Evolutionary conservation across 2,797 vertebrate species (phyloP), one percentile per base, ranked within the genome.

Genomic region (Phaenicophaeus curvirostris): DNA sequence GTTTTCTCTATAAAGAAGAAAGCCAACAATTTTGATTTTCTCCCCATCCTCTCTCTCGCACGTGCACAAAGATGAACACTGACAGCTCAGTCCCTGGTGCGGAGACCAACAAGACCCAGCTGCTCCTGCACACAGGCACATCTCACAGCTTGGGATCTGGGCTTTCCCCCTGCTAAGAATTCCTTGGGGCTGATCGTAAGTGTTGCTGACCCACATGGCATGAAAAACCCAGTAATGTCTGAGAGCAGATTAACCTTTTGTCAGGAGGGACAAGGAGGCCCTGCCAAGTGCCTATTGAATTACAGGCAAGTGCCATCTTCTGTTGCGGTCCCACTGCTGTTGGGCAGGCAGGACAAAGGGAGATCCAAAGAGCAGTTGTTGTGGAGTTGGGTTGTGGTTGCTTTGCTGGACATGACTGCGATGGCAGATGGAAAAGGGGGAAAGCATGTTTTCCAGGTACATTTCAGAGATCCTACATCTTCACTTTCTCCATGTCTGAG

Each of bases 131-230:
- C 87, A 67, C 74, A 23, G 51, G 55, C 44, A 0, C 48, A 35
- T 58, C 82, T 84, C 89, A 6, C 93, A 86, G 85, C 82, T 23
- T 66, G 59, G 8, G 17, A 86, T 35, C 37, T 1, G 0, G 20
- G 37, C 73, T 69, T 12, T 15, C 35, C 42, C 51, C 42, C 85
- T 85, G 95, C 94, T 89, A 94, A 46, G 87, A 90, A 96, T 96
- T 95, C 88, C 89, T 78, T 8, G 51, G 73, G 85, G 53, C 59
- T 84, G 53, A 41, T 77, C 8, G 0, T 63, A 27, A 74, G 54
- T 4, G 1, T 5, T 35, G 55, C 67, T 59, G 89, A 53, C 82
- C 86, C 42, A 21, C 72, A 69, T 4, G 59, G 74, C 89, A 67
- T 0, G 0, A 72, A 86, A 78, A 69, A 41, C 54, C 62, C 85